These are phyloP conservation scores for Drosophila lacertosa DNA, from an alignment of 1,140 invertebrate genomes.

Conservation along the genomic window DNA sequence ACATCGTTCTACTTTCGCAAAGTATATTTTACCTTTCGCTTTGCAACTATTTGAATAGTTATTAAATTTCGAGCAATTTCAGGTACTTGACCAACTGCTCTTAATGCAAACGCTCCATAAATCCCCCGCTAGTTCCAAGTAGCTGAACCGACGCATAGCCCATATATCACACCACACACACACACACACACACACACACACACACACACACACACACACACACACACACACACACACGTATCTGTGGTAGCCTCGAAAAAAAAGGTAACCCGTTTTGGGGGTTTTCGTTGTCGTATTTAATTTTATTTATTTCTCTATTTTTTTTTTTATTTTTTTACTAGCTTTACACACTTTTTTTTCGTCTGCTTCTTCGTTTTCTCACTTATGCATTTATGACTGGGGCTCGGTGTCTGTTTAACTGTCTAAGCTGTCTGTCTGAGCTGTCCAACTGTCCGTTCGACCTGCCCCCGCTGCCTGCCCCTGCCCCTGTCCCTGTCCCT, in stretches of 20 bases:
- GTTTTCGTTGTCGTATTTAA: conserved; percentile 33
- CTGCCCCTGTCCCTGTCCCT: neutral
- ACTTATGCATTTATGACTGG: conserved; percentile 62
- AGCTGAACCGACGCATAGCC: conserved; percentile 16
- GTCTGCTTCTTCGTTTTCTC: conserved; percentile 19
- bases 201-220: neutral
- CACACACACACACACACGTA: conserved; percentile 16
- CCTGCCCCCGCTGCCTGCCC: neutral
- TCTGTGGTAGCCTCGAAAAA: conserved; percentile 41
- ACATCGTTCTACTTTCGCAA: too few species aligned
- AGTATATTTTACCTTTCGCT: neutral
- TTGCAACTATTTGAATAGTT: neutral
- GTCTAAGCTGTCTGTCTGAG: conserved; percentile 33
- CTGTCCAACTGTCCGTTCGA: conserved; percentile 23
- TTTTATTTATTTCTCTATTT: conserved; percentile 24
- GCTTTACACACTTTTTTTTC: conserved; percentile 4
- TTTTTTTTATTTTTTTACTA: conserved; percentile 31
- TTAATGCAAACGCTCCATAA: conserved; percentile 16
- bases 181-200: neutral
- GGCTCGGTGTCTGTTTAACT: conserved; percentile 36
- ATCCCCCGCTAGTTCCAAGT: neutral
- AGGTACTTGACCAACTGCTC: neutral
- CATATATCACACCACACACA: conserved; percentile 26
- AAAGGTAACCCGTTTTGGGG: conserved; percentile 45
- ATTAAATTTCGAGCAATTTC: neutral